Conservation (phyloP, 2,797 vertebrate species). For the Cirrhinus mrigala region DNA sequence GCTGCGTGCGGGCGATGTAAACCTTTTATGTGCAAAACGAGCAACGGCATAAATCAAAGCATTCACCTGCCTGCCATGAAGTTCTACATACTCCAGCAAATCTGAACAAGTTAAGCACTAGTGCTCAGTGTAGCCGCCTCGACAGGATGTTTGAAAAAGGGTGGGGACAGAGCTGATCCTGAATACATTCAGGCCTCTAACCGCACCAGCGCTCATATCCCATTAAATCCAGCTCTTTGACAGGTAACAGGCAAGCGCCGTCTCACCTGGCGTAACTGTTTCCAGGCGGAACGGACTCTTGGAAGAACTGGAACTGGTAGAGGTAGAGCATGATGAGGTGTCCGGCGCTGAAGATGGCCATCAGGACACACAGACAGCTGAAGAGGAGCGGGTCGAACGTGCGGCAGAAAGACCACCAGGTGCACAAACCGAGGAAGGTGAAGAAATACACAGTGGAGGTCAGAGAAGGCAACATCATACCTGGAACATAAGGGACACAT, state of each 20-base stretch:
- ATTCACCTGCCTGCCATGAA: constrained; percentile 6
- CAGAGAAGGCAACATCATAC: constrained; percentile 93
- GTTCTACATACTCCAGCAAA: not conserved
- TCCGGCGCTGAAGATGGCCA: constrained; percentile 89
- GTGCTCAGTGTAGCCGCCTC: not conserved
- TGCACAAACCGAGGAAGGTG: constrained; percentile 91
- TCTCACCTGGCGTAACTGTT: constrained; percentile 88
- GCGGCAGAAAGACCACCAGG: constrained; percentile 93
- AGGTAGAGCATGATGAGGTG: constrained; percentile 91
- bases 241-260: not conserved
- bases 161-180: not conserved
- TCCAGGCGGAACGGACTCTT: constrained; percentile 84
- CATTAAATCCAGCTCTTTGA: not conserved
- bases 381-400: constrained; percentile 87
- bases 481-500: constrained; percentile 67
- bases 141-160: not conserved
- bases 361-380: constrained; percentile 89
- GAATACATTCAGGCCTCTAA: not conserved
- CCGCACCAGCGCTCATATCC: not conserved
- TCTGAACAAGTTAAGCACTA: not conserved
- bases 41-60: constrained; percentile 31
- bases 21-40: constrained; percentile 19
- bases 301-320: constrained; percentile 93
- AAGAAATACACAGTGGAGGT: constrained; percentile 92
- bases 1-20: not conserved